phyloP scores from a whole-genome alignment of 2,797 vertebrate species.

The Enteromius treurensis region DNA sequence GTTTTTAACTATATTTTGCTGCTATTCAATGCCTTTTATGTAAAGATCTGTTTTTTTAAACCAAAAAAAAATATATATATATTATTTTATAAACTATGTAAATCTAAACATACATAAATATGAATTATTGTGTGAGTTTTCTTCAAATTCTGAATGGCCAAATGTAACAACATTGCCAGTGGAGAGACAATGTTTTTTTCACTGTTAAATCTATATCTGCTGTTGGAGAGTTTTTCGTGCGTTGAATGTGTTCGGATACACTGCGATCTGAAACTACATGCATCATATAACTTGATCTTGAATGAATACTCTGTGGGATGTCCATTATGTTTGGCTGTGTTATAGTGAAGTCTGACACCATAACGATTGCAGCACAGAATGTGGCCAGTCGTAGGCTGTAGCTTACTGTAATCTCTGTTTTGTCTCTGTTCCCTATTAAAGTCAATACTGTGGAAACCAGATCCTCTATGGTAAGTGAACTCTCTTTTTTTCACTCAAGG shows the following conservation, averaged over 20 bases:
- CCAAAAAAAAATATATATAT: not conserved
- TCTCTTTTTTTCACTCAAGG: constrained; percentile 19
- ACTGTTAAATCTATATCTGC: not conserved
- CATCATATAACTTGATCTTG: constrained; percentile 30
- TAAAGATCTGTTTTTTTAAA: not conserved
- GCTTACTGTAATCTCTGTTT: constrained; percentile 20
- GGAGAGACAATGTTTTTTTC: not conserved
- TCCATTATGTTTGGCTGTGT: constrained; percentile 23
- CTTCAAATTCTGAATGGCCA: not conserved
- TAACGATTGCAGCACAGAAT: constrained; percentile 17
- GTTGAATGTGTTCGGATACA: not conserved
- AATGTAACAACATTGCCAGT: not conserved
- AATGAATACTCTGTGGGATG: constrained; percentile 23
- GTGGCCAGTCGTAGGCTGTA: not conserved
- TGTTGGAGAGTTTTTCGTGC: not conserved
- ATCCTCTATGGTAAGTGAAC: constrained; percentile 5
- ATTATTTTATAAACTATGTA: not conserved
- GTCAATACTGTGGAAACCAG: constrained; percentile 34
- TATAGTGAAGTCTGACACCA: constrained; percentile 31
- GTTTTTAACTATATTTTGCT: not conserved
- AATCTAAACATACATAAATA: not conserved
- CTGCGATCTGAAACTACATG: not conserved
- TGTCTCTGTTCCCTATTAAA: constrained; percentile 35
- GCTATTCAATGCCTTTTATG: not conserved
- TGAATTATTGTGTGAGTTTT: not conserved